Evolutionary conservation across 37 sponge, comb jelly and placozoan species (phyloP).

Genomic region (Cliona cf. orientalis): DNA sequence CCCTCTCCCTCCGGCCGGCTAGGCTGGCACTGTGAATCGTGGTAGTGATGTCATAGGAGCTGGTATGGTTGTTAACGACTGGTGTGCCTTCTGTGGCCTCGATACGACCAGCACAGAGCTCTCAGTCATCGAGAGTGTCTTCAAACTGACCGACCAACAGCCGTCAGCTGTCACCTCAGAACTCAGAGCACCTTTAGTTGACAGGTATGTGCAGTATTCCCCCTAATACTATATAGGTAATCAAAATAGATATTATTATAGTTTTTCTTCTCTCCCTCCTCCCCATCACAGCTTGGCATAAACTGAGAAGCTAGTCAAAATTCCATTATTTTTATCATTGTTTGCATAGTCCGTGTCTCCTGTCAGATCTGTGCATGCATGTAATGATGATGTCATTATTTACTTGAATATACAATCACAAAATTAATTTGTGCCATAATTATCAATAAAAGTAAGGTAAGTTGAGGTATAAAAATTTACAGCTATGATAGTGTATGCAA

Average conservation of each 20-base stretch:
- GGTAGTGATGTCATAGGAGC: conserved; percentile 97
- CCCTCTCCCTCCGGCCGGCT: background rate
- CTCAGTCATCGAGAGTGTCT: conserved; percentile 96
- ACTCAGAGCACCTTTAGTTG: conserved; percentile 83
- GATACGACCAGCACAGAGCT: conserved; percentile 98
- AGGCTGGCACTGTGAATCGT: conserved; percentile 99
- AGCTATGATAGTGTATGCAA: too few species aligned
- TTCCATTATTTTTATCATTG: background rate
- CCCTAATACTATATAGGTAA: background rate
- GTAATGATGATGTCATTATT: too few species aligned
- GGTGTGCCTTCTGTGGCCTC: conserved; percentile 97
- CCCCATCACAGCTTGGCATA: conserved; percentile 3
- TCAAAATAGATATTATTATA: background rate
- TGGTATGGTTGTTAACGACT: conserved; percentile 98
- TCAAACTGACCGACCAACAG: conserved; percentile 86
- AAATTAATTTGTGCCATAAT: too few species aligned
- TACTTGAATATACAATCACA: too few species aligned
- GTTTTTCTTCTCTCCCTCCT: conserved; percentile 3
- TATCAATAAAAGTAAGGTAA: too few species aligned
- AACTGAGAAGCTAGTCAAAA: background rate
- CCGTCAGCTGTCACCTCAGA: conserved; percentile 69
- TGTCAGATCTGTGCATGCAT: too few species aligned
- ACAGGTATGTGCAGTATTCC: conserved; percentile 62
- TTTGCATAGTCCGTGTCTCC: too few species aligned
- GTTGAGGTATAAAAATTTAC: too few species aligned